Evolutionary conservation across 1,140 invertebrate species (phyloP), one percentile per base, ranked within the genome.

Genomic region (Drosophila orosa): DNA sequence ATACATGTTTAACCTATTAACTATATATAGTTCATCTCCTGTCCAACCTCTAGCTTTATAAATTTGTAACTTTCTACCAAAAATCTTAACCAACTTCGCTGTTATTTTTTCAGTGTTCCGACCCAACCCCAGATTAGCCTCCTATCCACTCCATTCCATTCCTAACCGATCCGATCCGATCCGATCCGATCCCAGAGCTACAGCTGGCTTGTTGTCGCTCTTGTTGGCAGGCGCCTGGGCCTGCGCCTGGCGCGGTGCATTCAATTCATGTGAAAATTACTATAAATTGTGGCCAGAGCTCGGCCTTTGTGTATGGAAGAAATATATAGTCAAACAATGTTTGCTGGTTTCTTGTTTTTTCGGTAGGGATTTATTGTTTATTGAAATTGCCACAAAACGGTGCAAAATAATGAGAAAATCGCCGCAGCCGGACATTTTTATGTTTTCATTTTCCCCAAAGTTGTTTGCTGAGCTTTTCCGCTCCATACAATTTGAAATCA

Each of bases 351-450:
- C 44, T 45, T 45, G 22, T 9, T 22, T 22, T 15, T 9, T 31
- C 72, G 50, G 69, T 89, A 83, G 83, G 84, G 85, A 89, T 89
- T 89, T 89, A 89, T 89, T 89, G 85, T 89, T 89, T 89, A 89
- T 89, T 89, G 84, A 77, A 84, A 89, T 89, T 89, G 80, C 84
- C 84, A 84, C 84, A 89, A 89, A 89, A 89, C 84, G 84, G 84
- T 89, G 84, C 84, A 89, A 89, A 87, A 89, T 89, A 89, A 89
- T 89, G 84, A 89, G 84, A 89, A 89, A 89, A 89, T 89, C 77
- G 80, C 68, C 71, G 80, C 74, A 69, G 80, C 63, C 67, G 55
- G 84, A 89, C 84, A 84, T 68, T 89, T 89, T 89, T 89, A 89
- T 89, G 84, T 89, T 89, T 89, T 89, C 85, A 89, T 89, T 89